Evolutionary conservation across 2,113 vertebrate species (phyloP), one percentile per base, ranked within the genome.

Genomic region (Pseudopipra pipra): DNA sequence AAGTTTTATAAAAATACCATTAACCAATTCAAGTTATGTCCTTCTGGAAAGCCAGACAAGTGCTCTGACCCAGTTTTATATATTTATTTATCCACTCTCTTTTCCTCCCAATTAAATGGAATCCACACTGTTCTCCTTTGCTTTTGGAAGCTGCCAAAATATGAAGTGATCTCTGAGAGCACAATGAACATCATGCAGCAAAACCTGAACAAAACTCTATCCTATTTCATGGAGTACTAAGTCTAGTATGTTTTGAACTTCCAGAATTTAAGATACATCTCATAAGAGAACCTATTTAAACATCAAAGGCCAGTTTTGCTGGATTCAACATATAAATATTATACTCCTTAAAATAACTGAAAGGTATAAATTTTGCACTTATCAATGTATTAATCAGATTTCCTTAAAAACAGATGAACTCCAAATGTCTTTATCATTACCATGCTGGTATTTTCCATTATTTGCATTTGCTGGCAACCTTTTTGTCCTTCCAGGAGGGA

Each of bases 401-500:
- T 86, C 31, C 41, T 91, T 83, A 63, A 86, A 74, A 88, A 39
- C 3, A 74, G 13, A 72, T 84, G 51, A 68, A 85, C 59, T 90
- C 93, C 17, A 85, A 65, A 84, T 66, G 46, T 82, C 83, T 71
- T 77, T 66, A 37, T 54, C 31, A 18, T 46, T 54, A 83, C 14
- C 46, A 55, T 58, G 30, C 75, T 47, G 70, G 65, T 72, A 79
- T 93, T 96, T 97, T 90, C 88, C 92, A 93, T 75, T 86, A 76
- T 79, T 88, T 94, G 59, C 72, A 73, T 87, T 89, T 88, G 54
- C 61, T 58, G 62, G 21, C 89, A 96, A 96, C 95, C 96, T 92
- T 91, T 96, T 73, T 97, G 97, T 94, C 97, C 97, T 98, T 97
- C 81, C 87, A 91, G 66, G 49, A 31, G 71, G 71, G 49, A 94